Percentiles rank a stretch among this genome's conserved stretches.
Conservation (phyloP, 2,888 invertebrate species). For the Metopia argyrocephala region DNA sequence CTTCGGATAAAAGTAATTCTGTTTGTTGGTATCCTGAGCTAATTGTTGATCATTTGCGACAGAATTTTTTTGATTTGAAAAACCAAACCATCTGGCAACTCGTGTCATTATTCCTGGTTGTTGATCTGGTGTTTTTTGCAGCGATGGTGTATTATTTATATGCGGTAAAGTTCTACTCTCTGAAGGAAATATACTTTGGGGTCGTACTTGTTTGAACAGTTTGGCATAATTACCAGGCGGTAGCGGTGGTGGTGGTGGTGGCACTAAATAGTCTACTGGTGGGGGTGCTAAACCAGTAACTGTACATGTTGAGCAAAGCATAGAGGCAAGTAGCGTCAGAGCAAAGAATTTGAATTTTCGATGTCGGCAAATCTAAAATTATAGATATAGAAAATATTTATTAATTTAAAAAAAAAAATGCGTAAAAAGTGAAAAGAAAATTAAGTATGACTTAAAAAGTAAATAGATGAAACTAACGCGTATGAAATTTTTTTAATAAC, state of each 20-base stretch:
- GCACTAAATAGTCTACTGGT: slow-evolving; percentile 75
- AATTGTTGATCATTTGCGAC: slow-evolving; percentile 70
- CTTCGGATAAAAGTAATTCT: slow-evolving; percentile 70
- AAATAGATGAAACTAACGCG: no score
- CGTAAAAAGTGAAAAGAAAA: background rate
- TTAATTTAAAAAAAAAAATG: background rate
- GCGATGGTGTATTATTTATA: slow-evolving; percentile 18
- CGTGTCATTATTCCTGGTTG: slow-evolving; percentile 76
- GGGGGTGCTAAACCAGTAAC: slow-evolving; percentile 55
- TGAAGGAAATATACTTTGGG: slow-evolving; percentile 32
- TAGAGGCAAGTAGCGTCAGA: background rate
- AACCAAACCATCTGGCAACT: slow-evolving; percentile 78
- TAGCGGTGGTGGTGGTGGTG: slow-evolving; percentile 70
- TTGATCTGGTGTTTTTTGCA: slow-evolving; percentile 46
- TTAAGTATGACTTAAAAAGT: no score
- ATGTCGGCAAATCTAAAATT: slow-evolving; percentile 54
- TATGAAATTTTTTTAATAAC: no score
- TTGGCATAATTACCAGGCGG: slow-evolving; percentile 21
- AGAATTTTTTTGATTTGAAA: slow-evolving; percentile 68
- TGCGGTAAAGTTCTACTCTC: slow-evolving; percentile 56
- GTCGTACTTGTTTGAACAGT: slow-evolving; percentile 51
- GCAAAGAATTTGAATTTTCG: slow-evolving; percentile 30
- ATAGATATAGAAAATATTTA: background rate
- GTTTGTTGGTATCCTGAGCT: slow-evolving; percentile 56
- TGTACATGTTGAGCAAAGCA: slow-evolving; percentile 14